Conservation (phyloP, 2,113 vertebrate species). For the Calypte anna region DNA sequence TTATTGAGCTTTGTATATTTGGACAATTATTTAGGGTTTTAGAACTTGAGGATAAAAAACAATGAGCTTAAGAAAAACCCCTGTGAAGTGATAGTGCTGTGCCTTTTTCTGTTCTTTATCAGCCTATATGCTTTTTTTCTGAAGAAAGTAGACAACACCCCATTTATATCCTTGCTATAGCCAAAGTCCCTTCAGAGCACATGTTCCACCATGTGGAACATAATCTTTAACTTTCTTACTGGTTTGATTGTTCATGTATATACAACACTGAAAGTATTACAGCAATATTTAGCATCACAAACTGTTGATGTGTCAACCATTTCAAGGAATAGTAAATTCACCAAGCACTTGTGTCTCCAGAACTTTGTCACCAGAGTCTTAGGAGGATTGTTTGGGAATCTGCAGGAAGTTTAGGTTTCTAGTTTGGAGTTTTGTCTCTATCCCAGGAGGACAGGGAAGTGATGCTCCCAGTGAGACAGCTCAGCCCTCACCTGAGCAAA, state of each 20-base stretch:
- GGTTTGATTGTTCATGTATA: constrained; percentile 49
- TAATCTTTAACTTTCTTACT: constrained; percentile 60
- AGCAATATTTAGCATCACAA: constrained; percentile 89
- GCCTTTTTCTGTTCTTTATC: constrained; percentile 85
- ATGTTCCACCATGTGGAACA: constrained; percentile 88
- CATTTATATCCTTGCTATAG: constrained; percentile 86
- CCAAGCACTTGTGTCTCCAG: background rate
- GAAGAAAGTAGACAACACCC: constrained; percentile 78
- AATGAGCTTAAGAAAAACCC: constrained; percentile 70
- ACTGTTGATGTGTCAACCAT: constrained; percentile 46
- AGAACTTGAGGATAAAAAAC: constrained; percentile 74
- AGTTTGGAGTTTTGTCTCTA: background rate
- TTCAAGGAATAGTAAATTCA: constrained; percentile 44
- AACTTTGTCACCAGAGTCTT: background rate
- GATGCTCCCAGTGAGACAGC: background rate
- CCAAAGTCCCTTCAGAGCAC: constrained; percentile 94
- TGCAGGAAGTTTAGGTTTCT: background rate
- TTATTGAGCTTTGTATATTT: constrained; percentile 84
- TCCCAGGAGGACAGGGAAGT: background rate
- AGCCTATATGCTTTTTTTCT: constrained; percentile 75
- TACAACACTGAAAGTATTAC: constrained; percentile 86
- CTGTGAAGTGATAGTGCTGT: constrained; percentile 89
- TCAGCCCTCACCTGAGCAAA: constrained; percentile 18
- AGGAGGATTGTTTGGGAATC: background rate
- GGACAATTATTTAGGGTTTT: constrained; percentile 80